Base-by-base conservation (phyloP, 2,888 invertebrate species). In the Lamellibrachia satsuma region DNA sequence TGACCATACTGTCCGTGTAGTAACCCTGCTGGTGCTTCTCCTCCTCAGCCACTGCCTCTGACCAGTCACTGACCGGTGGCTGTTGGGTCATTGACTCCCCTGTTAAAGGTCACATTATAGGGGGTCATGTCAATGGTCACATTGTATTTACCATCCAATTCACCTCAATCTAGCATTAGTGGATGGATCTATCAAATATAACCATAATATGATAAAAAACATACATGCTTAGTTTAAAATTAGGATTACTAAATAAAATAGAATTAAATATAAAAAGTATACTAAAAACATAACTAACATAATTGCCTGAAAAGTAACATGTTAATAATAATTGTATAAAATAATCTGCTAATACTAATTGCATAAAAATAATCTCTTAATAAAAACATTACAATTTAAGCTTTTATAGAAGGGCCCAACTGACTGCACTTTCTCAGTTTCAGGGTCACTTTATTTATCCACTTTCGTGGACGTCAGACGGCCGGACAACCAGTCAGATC, bases 1-100 rank as follows among this genome's bases (percentile, higher is more conserved):
- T 94, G 11, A 96, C 93, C 90, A 95, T 95, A 94, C 96, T 96
- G 94, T 95, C 96, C 91, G 96, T 96, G 91, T 95, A 94, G 94
- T 96, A 96, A 27, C 96, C 96, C 57, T 95, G 92, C 57, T 93
- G 94, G 75, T 91, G 90, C 60, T 92, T 60, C 75, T 92, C 92
- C 90, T 96, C 96, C 55, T 94, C 95, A 39, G 94, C 94, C 75
- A 95, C 95, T 91, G 95, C 96, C 7, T 94, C 95, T 52, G 95
- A 95, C 96, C 96, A 96, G 93, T 96, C 96, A 92, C 94, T 94
- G 52, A 95, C 95, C 22, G 94, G 92, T 52, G 93, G 94, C 60
- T 92, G 93, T 55, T 94, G 94, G 11, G 93, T 93, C 90, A 92
- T 75, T 90, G 94, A 94, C 91, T 95, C 94, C 93, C 94, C 95